Base-by-base conservation (phyloP, 2,113 vertebrate species). In the Speoplatyrhinus poulsoni region DNA sequence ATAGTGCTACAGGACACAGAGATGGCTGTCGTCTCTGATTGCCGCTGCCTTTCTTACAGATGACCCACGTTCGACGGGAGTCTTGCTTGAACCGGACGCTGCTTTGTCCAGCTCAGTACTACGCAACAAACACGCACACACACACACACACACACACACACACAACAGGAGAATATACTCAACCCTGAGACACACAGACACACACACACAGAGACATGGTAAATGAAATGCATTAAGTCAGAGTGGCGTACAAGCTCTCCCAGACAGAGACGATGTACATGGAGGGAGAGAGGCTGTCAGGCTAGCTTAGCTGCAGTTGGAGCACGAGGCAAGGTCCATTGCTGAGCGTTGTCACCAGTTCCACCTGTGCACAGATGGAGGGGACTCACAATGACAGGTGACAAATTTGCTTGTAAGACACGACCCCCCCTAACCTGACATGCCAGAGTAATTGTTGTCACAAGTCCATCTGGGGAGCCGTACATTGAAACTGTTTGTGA, bases 321-420 rank as follows among this genome's bases (percentile, higher is more conserved):
- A 60, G 61, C 36, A 83, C 69, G 65, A 69, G 66, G 72, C 46
- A 26, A 83, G 79, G 81, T 83, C 79, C 82, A 89, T 91, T 88
- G 87, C 80, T 60, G 58, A 46, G 66, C 64, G 67, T 84, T 90
- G 90, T 90, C 82, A 90, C 86, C 77, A 86, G 26, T 3, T 3
- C 60, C 70, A 70, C 76, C 67, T 69, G 60, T 61, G 76, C 76
- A 60, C 64, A 56, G 62, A 62, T 47, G 57, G 19, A 26, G 2
- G 15, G 41, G 80, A 69, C 61, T 50, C 59, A 77, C 82, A 85
- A 79, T 87, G 83, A 65, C 75, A 82, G 82, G 85, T 84, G 82
- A 87, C 74, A 72, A 82, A 74, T 75, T 67, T 26, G 26, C 26
- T 26, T 26, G 26, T 26, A 26, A 32, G 83, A 85, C 85, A 82